phyloP scores from a whole-genome alignment of 2,888 invertebrate species.

The Rhamnusium bicolor region DNA sequence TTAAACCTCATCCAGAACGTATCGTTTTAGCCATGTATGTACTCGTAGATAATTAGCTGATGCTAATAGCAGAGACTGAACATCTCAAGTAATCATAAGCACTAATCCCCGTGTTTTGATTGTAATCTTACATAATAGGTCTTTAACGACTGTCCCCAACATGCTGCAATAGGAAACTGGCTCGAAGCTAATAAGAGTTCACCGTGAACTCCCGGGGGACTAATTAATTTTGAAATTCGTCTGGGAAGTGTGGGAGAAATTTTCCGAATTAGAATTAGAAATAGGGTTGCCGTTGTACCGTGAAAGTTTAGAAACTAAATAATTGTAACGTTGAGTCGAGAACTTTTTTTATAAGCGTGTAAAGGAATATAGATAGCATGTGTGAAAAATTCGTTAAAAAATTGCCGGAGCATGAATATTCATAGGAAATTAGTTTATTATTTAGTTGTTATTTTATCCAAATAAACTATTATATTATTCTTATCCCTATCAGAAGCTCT shows the following conservation, averaged over 20 bases:
- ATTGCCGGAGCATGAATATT: no score
- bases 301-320: constrained; percentile 6
- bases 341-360: neutral
- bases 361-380: no score
- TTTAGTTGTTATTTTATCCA: no score
- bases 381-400: no score
- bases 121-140: constrained; percentile 14
- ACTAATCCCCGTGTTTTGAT: constrained; percentile 3
- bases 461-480: no score
- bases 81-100: constrained; percentile 13
- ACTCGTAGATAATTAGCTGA: neutral
- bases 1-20: neutral
- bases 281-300: neutral
- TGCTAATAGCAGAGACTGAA: neutral
- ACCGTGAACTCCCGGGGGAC: constrained; percentile 2
- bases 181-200: constrained; percentile 10
- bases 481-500: no score
- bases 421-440: no score
- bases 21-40: neutral
- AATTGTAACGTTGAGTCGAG: neutral
- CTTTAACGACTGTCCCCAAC: constrained; percentile 12
- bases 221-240: constrained; percentile 16
- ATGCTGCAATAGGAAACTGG: neutral
- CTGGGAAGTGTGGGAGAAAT: neutral
- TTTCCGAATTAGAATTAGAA: neutral